Evolutionary conservation across 2,797 vertebrate species (phyloP).

Genomic region (Cetoscarus ocellatus): DNA sequence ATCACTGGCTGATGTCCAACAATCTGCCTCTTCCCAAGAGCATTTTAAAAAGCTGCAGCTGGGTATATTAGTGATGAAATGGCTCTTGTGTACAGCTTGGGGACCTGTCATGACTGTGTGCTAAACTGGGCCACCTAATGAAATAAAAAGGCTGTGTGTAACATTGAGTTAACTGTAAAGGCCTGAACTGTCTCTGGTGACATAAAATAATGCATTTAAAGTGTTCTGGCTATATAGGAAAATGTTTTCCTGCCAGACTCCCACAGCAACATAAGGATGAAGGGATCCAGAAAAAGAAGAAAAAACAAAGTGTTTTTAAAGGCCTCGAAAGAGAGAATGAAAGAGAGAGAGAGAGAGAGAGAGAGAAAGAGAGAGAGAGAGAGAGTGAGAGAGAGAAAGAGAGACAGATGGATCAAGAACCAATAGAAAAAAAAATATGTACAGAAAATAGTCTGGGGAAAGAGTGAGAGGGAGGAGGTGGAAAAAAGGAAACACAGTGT

Average conservation of each 20-base stretch:
- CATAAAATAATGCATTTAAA: slow-evolving; percentile 79
- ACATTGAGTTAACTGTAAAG: slow-evolving; percentile 72
- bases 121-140: slow-evolving; percentile 76
- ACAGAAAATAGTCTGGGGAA: slow-evolving; percentile 52
- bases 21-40: slow-evolving; percentile 59
- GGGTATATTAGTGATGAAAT: slow-evolving; percentile 66
- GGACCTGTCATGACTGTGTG: slow-evolving; percentile 65
- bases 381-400: not conserved
- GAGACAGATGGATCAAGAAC: slow-evolving; percentile 40
- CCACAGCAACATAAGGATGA: slow-evolving; percentile 55
- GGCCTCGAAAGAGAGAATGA: too few species aligned
- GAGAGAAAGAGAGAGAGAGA: too few species aligned
- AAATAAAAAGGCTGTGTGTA: slow-evolving; percentile 72
- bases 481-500: slow-evolving; percentile 65
- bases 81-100: slow-evolving; percentile 59
- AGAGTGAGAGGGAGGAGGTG: slow-evolving; percentile 25
- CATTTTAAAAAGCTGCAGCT: slow-evolving; percentile 66
- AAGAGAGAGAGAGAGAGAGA: slow-evolving; percentile 23
- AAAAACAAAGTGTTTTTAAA: slow-evolving; percentile 49
- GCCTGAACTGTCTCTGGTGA: slow-evolving; percentile 69
- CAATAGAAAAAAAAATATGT: slow-evolving; percentile 23
- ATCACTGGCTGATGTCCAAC: slow-evolving; percentile 45
- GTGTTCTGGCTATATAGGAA: slow-evolving; percentile 72
- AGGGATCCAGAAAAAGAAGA: slow-evolving; percentile 20
- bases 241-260: slow-evolving; percentile 70